These are phyloP conservation scores for Vanessa tameamea DNA, from an alignment of 1,140 invertebrate species.

Conservation along the genomic window DNA sequence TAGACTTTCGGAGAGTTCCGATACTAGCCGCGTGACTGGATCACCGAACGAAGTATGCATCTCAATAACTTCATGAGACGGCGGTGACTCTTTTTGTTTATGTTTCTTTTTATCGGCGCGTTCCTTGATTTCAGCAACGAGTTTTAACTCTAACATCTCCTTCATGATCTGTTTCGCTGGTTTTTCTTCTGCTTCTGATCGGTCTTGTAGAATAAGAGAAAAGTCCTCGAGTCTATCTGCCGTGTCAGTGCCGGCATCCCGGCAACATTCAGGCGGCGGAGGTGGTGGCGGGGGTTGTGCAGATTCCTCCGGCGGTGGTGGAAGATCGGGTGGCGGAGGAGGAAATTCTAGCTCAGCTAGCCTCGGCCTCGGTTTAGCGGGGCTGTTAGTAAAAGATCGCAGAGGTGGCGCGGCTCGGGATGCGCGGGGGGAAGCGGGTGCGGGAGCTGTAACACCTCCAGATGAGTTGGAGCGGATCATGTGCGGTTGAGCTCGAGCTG, in stretches of 20 bases:
- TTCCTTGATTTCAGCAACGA: conserved; percentile 91
- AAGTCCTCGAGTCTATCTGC: conserved; percentile 53
- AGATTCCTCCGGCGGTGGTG: conserved; percentile 86
- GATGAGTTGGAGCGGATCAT: conserved; percentile 93
- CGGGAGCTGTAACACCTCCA: conserved; percentile 85
- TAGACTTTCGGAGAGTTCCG: conserved; percentile 85
- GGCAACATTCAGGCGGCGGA: conserved; percentile 81
- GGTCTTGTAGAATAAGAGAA: conserved; percentile 27
- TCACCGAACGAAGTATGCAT: conserved; percentile 79
- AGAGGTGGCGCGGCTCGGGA: conserved; percentile 72
- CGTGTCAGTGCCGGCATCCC: conserved; percentile 62
- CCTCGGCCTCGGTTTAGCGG: conserved; percentile 81
- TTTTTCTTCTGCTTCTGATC: conserved; percentile 58
- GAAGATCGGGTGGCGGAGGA: conserved; percentile 89
- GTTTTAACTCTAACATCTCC: conserved; percentile 89
- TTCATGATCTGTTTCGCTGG: conserved; percentile 81
- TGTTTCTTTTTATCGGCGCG: conserved; percentile 84
- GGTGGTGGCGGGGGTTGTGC: conserved; percentile 73
- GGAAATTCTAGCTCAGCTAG: conserved; percentile 92
- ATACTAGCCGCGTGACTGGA: conserved; percentile 89
- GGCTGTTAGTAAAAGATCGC: conserved; percentile 81
- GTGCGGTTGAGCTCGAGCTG: conserved; percentile 85
- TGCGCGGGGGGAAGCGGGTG: conserved; percentile 77
- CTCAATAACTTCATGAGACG: conserved; percentile 62
- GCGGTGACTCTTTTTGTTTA: conserved; percentile 76